A percentile compares a stretch with the other conserved stretches of the same genome.
Conservation (phyloP, 1,140 invertebrate species). For the Drosophila kanapiae region DNA sequence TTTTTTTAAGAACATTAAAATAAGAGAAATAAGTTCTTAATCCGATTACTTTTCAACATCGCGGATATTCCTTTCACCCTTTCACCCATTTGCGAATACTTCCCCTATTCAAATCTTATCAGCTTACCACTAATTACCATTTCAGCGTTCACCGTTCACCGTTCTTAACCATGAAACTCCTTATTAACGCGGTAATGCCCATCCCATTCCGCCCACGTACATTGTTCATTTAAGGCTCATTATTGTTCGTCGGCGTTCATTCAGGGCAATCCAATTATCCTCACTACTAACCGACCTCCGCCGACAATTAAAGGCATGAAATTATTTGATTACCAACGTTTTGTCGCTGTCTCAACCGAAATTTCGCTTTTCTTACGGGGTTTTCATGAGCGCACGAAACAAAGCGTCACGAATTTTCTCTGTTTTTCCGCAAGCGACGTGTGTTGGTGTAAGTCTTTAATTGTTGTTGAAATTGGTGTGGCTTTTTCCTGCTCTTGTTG, state of each 20-base stretch:
- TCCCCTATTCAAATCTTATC: constrained; percentile 7
- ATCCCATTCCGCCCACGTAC: constrained; percentile 4
- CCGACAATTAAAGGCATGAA: constrained; percentile 75
- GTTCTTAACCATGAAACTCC: constrained; percentile 42
- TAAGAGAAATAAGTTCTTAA: background rate
- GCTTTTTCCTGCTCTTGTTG: constrained; percentile 13
- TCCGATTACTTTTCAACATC: background rate
- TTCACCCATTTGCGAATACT: background rate
- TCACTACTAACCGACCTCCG: constrained; percentile 34
- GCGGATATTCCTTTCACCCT: background rate
- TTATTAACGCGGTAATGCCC: constrained; percentile 43
- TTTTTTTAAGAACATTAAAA: no score
- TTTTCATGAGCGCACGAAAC: constrained; percentile 20
- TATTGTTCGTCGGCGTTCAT: constrained; percentile 51
- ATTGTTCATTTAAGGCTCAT: constrained; percentile 60
- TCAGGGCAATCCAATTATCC: constrained; percentile 58
- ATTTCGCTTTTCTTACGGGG: constrained; percentile 74
- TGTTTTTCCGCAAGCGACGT: constrained; percentile 34
- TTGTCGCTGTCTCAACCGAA: constrained; percentile 62
- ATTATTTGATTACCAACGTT: constrained; percentile 79
- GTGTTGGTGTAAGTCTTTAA: constrained; percentile 38
- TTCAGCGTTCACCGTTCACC: background rate
- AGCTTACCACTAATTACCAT: constrained; percentile 41
- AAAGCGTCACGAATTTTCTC: constrained; percentile 47
- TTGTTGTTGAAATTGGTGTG: constrained; percentile 16